Base-by-base conservation (phyloP, 1,140 invertebrate species). In the Musca vetustissima region DNA sequence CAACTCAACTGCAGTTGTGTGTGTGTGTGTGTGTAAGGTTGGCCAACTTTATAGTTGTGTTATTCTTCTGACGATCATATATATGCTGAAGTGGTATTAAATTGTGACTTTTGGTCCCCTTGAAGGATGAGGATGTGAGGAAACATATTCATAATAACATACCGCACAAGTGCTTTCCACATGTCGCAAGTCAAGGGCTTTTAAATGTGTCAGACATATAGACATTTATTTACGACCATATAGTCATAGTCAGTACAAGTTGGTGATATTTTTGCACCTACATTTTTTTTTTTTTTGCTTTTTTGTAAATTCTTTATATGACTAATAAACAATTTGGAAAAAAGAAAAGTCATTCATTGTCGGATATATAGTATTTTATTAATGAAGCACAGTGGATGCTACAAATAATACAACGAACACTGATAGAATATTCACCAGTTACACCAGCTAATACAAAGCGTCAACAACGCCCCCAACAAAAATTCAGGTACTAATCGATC, bases 351-450 rank as follows among this genome's bases (percentile, higher is more conserved):
- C 11, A 43, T 7, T 43, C 36, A 43, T 43, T 43, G 28, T 32
- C 2, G 6, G 25, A 6, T 17, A 28, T 3, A n/a, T n/a, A n/a
- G n/a, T n/a, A 32, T 59, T 59, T 52, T 59, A n/a, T 59, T 59
- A 59, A 59, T 59, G 55, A 59, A 59, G 55, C 28, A 59, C 55
- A 21, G 55, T 65, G 61, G 73, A 71, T n/a, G n/a, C n/a, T n/a
- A n/a, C n/a, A n/a, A n/a, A n/a, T n/a, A n/a, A n/a, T n/a, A n/a
- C n/a, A n/a, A n/a, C n/a, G n/a, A n/a, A n/a, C n/a, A n/a, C n/a
- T n/a, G n/a, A n/a, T n/a, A n/a, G n/a, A n/a, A n/a, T n/a, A n/a
- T n/a, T n/a, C n/a, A n/a, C n/a, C n/a, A n/a, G n/a, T n/a, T n/a
- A n/a, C n/a, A n/a, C n/a, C n/a, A n/a, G n/a, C n/a, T n/a, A n/a